A percentile compares a stretch with the other conserved stretches of the same genome.
Evolutionary conservation across 1,140 invertebrate genomes (phyloP).

Genomic region (Branchinecta lynchi): DNA sequence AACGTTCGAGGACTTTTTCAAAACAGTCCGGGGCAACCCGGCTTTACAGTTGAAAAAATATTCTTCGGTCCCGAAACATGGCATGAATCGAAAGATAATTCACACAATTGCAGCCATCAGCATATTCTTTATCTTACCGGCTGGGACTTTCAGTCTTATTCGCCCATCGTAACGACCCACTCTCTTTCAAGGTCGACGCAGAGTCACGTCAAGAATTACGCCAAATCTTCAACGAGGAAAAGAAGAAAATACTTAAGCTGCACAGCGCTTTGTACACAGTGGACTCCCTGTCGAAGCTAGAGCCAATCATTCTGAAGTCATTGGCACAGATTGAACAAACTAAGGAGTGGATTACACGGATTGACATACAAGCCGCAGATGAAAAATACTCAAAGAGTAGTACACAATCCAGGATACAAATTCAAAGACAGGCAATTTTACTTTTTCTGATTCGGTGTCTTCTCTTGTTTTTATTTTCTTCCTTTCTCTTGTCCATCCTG

Average conservation of each 20-base stretch:
- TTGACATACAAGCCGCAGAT: background rate
- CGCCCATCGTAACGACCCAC: too few relatives aligned
- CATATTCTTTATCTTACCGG: too few relatives aligned
- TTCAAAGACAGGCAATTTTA: background rate
- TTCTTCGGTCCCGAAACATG: too few relatives aligned
- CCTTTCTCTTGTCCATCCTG: too few relatives aligned
- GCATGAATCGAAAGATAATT: too few relatives aligned
- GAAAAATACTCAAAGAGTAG: background rate
- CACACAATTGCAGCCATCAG: too few relatives aligned
- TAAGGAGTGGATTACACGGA: background rate
- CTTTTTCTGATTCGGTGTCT: too few relatives aligned
- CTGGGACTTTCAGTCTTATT: too few relatives aligned
- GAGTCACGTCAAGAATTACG: background rate
- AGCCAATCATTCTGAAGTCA: background rate
- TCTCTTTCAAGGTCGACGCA: background rate
- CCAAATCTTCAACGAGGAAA: background rate
- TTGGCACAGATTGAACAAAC: background rate
- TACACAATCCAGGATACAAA: slow-evolving; percentile 7
- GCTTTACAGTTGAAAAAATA: too few relatives aligned
- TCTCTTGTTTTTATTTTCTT: too few relatives aligned
- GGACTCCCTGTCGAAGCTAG: background rate
- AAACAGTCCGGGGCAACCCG: too few relatives aligned
- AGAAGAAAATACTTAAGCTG: background rate
- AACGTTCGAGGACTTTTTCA: too few relatives aligned
- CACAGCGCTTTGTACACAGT: background rate